Evolutionary conservation across 2,888 invertebrate species (phyloP).

Genomic region (Venusia cambrica): DNA sequence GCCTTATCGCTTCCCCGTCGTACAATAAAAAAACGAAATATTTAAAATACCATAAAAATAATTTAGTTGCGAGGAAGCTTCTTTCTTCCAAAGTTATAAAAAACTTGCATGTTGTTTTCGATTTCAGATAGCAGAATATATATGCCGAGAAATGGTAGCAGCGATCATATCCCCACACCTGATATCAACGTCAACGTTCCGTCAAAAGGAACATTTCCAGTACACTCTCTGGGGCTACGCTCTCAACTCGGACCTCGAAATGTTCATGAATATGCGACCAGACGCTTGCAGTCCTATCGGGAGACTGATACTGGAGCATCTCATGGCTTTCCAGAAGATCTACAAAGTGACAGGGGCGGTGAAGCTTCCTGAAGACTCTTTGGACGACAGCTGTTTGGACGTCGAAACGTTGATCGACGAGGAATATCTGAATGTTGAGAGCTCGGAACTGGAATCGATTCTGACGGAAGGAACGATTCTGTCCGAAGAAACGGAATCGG

Average conservation of each 20-base stretch:
- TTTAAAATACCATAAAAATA: too few species aligned
- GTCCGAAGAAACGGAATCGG: slow-evolving; percentile 67
- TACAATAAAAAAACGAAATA: too few species aligned
- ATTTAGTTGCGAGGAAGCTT: too few species aligned
- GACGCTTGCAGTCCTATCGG: slow-evolving; percentile 81
- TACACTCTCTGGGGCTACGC: slow-evolving; percentile 82
- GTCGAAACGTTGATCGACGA: slow-evolving; percentile 70
- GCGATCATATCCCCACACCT: slow-evolving; percentile 76
- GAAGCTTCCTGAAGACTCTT: slow-evolving; percentile 52
- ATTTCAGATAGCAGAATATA: slow-evolving; percentile 83
- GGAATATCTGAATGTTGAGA: slow-evolving; percentile 71
- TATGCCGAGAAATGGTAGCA: slow-evolving; percentile 83
- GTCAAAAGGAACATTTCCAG: slow-evolving; percentile 75
- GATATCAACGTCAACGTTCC: slow-evolving; percentile 69
- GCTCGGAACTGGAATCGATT: slow-evolving; percentile 63
- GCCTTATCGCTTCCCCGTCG: too few species aligned
- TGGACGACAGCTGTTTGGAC: slow-evolving; percentile 64
- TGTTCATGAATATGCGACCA: slow-evolving; percentile 80
- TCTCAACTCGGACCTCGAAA: slow-evolving; percentile 78
- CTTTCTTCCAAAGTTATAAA: too few species aligned
- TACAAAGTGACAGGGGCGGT: slow-evolving; percentile 58
- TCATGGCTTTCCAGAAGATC: slow-evolving; percentile 76
- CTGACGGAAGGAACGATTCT: slow-evolving; percentile 63
- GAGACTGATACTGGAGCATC: slow-evolving; percentile 74
- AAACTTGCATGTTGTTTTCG: too few species aligned